phyloP scores from a whole-genome alignment of 92 coral and sea anemone genomes.

The Epizoanthus scotinus region DNA sequence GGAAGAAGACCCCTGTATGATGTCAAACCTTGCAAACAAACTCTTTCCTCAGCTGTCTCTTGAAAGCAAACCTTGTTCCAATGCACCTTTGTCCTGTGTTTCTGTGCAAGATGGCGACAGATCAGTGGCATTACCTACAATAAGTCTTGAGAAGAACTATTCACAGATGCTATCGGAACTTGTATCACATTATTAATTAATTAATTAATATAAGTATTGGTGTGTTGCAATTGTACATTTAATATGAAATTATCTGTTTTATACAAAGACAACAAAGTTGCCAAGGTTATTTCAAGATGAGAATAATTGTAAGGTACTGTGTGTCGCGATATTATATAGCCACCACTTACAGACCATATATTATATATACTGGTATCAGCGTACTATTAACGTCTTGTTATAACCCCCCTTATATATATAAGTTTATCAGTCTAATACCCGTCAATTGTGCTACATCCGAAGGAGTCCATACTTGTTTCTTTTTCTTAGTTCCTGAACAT shows the following conservation, averaged over 20 bases:
- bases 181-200: constrained; percentile 63
- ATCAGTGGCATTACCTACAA: constrained; percentile 81
- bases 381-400: too few species aligned
- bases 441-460: too few species aligned
- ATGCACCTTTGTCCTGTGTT: constrained; percentile 75
- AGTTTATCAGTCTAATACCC: too few species aligned
- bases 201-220: neutral
- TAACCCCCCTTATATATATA: too few species aligned
- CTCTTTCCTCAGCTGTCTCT: constrained; percentile 92
- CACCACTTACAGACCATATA: too few species aligned
- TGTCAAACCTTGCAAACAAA: constrained; percentile 83
- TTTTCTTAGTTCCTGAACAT: too few species aligned
- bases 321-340: too few species aligned
- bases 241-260: neutral
- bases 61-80: constrained; percentile 60
- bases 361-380: too few species aligned
- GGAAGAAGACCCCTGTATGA: constrained; percentile 97
- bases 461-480: too few species aligned
- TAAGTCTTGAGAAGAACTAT: constrained; percentile 89
- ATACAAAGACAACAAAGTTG: neutral
- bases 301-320: too few species aligned
- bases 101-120: constrained; percentile 88
- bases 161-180: constrained; percentile 92
- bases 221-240: neutral
- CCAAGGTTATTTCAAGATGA: neutral